Conservation (phyloP, 2,113 vertebrate genomes). For the Pituophis catenifer region DNA sequence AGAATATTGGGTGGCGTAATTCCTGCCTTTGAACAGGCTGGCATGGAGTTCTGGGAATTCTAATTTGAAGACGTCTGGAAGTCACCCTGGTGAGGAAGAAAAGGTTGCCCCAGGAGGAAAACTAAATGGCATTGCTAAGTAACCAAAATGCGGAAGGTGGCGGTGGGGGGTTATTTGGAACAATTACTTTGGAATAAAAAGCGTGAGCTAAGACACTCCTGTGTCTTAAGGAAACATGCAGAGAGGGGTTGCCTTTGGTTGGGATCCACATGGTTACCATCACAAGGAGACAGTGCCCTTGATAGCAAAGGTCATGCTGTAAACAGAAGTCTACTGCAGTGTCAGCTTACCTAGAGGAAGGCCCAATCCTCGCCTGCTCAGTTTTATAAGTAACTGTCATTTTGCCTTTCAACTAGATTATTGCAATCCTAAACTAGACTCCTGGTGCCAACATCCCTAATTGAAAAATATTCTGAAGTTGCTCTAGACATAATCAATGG, state of each 20-base stretch:
- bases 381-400: background rate
- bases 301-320: background rate
- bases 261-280: background rate
- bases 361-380: background rate
- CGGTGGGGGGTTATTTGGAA: background rate
- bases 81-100: background rate
- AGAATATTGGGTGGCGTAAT: background rate
- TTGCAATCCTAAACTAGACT: background rate
- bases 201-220: background rate
- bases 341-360: background rate
- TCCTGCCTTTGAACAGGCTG: background rate
- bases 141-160: background rate
- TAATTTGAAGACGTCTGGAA: background rate
- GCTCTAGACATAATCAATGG: background rate
- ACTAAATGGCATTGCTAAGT: background rate
- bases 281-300: background rate
- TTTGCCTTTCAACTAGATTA: background rate
- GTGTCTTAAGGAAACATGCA: background rate
- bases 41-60: background rate
- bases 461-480: background rate
- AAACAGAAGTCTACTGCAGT: background rate
- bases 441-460: background rate
- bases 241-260: background rate
- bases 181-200: background rate
- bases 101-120: background rate